phyloP scores from a whole-genome alignment of 2,797 vertebrate species.

The Mareca strepera region DNA sequence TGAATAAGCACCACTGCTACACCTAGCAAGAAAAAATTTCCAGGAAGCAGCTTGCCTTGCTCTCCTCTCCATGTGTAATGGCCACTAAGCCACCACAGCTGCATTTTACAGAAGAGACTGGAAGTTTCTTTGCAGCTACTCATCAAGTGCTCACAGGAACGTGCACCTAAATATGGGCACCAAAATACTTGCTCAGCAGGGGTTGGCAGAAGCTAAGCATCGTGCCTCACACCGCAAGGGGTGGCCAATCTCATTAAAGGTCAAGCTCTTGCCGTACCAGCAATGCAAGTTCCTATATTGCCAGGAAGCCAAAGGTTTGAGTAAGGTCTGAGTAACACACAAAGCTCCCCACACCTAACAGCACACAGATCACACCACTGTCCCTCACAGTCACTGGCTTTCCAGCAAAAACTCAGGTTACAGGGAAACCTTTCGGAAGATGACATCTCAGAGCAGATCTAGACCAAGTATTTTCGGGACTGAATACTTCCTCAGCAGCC shows the following conservation, averaged over 20 bases:
- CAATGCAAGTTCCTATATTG: not conserved
- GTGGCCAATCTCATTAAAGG: not conserved
- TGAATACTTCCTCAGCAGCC: not conserved
- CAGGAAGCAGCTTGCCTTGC: not conserved
- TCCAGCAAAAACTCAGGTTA: not conserved
- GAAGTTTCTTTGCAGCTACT: not conserved
- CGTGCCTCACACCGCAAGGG: not conserved
- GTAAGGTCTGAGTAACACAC: not conserved
- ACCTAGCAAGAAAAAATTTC: not conserved
- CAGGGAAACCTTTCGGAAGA: not conserved
- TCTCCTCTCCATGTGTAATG: not conserved
- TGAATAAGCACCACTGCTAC: not conserved
- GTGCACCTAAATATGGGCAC: not conserved
- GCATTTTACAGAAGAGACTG: not conserved
- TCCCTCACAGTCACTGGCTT: not conserved
- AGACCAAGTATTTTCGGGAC: not conserved
- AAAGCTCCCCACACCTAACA: not conserved
- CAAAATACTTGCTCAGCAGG: not conserved
- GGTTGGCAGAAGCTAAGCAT: not conserved
- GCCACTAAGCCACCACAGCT: not conserved
- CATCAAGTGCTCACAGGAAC: not conserved
- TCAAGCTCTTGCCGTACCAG: not conserved
- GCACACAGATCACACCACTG: not conserved
- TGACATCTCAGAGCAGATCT: fast-evolving
- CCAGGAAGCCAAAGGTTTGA: not conserved